phyloP scores from a whole-genome alignment of 2,113 vertebrate species.

The Notothenia rossii region DNA sequence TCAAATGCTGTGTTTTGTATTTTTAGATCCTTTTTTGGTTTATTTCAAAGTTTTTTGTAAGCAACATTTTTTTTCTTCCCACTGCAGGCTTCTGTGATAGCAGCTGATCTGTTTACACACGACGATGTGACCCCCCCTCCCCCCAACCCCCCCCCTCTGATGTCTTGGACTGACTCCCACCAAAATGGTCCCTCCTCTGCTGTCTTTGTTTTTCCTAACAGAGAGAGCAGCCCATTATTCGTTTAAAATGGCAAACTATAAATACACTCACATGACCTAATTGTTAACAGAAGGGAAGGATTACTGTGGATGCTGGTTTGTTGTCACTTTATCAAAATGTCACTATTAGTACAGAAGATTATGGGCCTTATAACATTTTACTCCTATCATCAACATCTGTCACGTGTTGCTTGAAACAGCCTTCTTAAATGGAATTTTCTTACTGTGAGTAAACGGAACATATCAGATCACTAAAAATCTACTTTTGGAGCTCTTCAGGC shows the following conservation, averaged over 20 bases:
- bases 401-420: not conserved
- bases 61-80: conserved; percentile 10
- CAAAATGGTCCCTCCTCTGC: not conserved
- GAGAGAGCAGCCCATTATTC: not conserved
- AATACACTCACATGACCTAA: not conserved
- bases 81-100: conserved; percentile 74
- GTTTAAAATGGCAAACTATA: not conserved
- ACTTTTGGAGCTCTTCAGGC: not conserved
- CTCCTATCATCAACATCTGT: not conserved
- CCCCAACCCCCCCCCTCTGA: not conserved
- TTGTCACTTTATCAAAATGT: not conserved
- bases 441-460: not conserved
- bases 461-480: conserved; percentile 5
- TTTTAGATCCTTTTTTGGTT: not conserved
- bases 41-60: not conserved
- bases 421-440: not conserved
- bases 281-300: conserved; percentile 30
- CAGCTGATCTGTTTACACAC: conserved; percentile 35
- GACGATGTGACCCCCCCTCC: not conserved
- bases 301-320: not conserved
- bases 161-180: conserved; percentile 26
- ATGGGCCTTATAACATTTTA: not conserved
- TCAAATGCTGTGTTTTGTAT: not conserved
- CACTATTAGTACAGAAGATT: not conserved
- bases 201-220: not conserved